Conservation (phyloP, 2,113 vertebrate genomes). For the Podarcis cretensis region DNA sequence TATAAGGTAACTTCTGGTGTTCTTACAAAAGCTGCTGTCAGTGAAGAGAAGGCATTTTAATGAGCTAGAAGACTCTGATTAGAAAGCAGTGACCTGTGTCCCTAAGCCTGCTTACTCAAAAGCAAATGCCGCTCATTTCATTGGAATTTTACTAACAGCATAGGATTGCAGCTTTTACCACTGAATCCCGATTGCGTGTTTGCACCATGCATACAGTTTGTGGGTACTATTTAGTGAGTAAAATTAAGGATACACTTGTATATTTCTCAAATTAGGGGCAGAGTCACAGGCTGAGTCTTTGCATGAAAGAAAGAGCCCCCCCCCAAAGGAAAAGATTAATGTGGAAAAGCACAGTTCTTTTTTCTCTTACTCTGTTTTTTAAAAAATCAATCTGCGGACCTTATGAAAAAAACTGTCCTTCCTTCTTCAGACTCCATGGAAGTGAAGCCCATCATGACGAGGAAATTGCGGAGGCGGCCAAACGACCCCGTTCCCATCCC, state of each 20-base stretch:
- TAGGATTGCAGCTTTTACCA: neutral
- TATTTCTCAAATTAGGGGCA: neutral
- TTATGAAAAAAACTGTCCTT: constrained; percentile 48
- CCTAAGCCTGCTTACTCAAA: neutral
- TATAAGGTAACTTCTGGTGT: neutral
- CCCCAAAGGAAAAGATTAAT: too few relatives aligned
- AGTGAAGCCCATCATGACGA: constrained; percentile 97
- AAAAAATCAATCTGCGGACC: neutral
- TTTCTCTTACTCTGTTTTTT: neutral
- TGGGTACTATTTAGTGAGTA: neutral
- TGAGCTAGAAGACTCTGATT: too few relatives aligned
- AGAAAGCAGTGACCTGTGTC: neutral
- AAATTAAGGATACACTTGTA: neutral
- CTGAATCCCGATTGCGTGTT: neutral
- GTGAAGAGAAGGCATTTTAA: too few relatives aligned
- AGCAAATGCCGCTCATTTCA: neutral
- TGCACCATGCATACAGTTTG: neutral
- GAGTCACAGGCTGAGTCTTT: neutral
- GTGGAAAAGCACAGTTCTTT: neutral
- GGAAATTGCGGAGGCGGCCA: constrained; percentile 92
- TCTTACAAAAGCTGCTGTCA: neutral
- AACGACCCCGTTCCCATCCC: constrained; percentile 98
- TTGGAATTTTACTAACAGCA: neutral
- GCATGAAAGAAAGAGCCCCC: neutral
- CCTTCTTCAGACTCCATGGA: constrained; percentile 94